Conservation (phyloP, 2,888 invertebrate species). For the Platycheirus albimanus region DNA sequence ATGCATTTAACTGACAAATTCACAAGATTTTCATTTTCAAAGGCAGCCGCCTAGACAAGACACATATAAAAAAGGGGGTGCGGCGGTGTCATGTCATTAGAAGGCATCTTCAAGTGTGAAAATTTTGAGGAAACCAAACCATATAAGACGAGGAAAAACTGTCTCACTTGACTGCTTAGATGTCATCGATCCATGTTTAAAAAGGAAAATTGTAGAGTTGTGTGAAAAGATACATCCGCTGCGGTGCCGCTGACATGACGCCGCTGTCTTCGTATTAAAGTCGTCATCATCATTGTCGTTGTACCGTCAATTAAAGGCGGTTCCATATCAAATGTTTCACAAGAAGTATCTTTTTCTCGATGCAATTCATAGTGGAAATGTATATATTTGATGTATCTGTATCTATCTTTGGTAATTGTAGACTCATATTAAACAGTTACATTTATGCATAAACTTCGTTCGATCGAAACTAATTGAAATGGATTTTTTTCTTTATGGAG, state of each 20-base stretch:
- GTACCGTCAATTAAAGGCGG: constrained; percentile 58
- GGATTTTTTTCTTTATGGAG: constrained; percentile 28
- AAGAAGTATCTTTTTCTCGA: constrained; percentile 13
- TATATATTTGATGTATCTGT: too few species aligned
- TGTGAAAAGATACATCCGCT: constrained; percentile 70
- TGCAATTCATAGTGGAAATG: constrained; percentile 65
- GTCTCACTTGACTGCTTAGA: constrained; percentile 57
- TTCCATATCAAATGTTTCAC: constrained; percentile 48
- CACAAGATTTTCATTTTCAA: constrained; percentile 51
- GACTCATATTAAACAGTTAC: constrained; percentile 26
- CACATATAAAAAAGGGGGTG: constrained; percentile 58
- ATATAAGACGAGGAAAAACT: constrained; percentile 26
- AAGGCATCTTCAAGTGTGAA: constrained; percentile 69
- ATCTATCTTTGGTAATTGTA: constrained; percentile 62
- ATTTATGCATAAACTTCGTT: constrained; percentile 35
- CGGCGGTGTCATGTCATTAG: constrained; percentile 61
- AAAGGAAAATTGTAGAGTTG: constrained; percentile 56
- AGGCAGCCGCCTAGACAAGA: constrained; percentile 32
- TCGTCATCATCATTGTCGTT: constrained; percentile 3
- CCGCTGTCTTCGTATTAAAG: neutral
- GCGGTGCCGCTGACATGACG: neutral
- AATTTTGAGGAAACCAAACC: constrained; percentile 31
- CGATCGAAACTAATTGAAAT: constrained; percentile 59
- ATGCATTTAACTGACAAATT: constrained; percentile 37
- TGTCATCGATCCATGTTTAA: constrained; percentile 67